Conservation (phyloP, 2,113 vertebrate genomes). For the Acanthochromis polyacanthus region DNA sequence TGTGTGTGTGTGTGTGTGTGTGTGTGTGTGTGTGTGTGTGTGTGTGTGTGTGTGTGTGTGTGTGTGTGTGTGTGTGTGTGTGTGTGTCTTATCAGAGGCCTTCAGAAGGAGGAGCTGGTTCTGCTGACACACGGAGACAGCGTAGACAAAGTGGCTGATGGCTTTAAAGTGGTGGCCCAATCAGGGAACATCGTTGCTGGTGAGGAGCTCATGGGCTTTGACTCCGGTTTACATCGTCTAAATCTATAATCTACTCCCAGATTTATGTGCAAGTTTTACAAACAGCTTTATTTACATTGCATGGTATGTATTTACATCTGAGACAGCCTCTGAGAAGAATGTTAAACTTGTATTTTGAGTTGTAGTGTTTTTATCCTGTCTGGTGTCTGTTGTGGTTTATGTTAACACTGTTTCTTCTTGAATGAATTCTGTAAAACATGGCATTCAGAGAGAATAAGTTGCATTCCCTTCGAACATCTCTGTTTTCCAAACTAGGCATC, state of each 20-base stretch:
- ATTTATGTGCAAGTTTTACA: not conserved
- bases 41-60: conserved; percentile 21
- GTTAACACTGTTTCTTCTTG: too few species aligned
- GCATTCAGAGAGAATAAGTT: too few species aligned
- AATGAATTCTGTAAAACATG: too few species aligned
- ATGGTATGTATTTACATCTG: not conserved
- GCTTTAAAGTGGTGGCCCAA: conserved; percentile 97
- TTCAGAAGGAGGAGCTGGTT: conserved; percentile 98
- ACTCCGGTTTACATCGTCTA: not conserved
- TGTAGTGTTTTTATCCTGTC: not conserved
- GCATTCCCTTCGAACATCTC: not conserved
- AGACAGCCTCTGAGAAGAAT: not conserved
- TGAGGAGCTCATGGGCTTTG: conserved; percentile 61
- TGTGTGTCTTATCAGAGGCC: conserved; percentile 85
- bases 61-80: not conserved
- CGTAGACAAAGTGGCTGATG: conserved; percentile 98
- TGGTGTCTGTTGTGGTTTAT: accelerated
- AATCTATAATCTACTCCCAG: conserved; percentile 3
- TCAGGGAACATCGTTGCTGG: conserved; percentile 98
- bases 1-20: conserved; percentile 1
- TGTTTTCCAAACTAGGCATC: conserved; percentile 85
- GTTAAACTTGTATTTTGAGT: conserved; percentile 2
- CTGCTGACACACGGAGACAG: conserved; percentile 97
- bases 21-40: conserved; percentile 20
- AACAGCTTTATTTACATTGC: not conserved